Evolutionary conservation across 2,113 vertebrate genomes (phyloP).

Genomic region (Phalacrocorax pelagicus): DNA sequence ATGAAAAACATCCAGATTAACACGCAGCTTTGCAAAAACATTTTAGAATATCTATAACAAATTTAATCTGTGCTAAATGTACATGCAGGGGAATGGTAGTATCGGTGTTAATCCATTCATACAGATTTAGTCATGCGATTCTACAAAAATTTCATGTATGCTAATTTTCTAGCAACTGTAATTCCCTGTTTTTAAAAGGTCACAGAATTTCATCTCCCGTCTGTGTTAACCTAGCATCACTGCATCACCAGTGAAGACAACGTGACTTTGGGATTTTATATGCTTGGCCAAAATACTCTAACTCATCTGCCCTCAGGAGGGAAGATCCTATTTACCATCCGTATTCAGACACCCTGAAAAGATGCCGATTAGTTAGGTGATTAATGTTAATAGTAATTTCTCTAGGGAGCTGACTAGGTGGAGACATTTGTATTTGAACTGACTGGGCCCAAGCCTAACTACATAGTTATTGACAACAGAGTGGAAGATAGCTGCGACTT

Average conservation of each 20-base stretch:
- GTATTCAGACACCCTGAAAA: background rate
- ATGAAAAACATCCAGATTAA: background rate
- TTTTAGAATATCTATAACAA: background rate
- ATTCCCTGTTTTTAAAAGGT: background rate
- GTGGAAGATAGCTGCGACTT: background rate
- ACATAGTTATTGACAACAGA: background rate
- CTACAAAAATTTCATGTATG: background rate
- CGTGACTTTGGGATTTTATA: background rate
- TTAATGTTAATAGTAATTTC: background rate
- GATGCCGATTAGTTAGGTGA: background rate
- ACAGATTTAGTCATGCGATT: background rate
- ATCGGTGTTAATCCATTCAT: background rate
- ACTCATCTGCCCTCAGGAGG: background rate
- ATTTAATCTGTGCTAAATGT: background rate
- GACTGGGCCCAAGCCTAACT: background rate
- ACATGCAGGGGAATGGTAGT: background rate
- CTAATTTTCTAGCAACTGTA: background rate
- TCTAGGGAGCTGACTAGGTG: background rate
- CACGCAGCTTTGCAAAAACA: background rate
- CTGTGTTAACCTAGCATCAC: background rate
- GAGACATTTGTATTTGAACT: background rate
- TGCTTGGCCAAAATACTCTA: background rate
- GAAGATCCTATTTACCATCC: background rate
- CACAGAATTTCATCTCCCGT: background rate
- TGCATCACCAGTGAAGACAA: background rate